These are phyloP conservation scores for Xanthorhoe designata DNA, from an alignment of 2,888 invertebrate genomes.

Conservation along the genomic window DNA sequence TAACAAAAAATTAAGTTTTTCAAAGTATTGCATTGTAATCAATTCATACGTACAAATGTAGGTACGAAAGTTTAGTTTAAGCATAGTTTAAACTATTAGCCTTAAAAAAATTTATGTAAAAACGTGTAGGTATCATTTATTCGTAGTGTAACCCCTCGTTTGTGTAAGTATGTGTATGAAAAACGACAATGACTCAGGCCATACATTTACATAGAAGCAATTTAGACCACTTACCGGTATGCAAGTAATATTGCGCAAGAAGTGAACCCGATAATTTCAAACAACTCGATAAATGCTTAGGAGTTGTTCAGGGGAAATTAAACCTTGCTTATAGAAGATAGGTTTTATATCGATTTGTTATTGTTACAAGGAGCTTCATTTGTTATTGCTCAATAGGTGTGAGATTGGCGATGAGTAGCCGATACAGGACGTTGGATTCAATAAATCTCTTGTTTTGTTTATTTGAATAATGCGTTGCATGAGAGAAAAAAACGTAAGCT, in stretches of 20 bases:
- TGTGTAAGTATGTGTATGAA: constrained; percentile 15
- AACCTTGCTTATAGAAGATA: constrained; percentile 22
- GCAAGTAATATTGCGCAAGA: constrained; percentile 45
- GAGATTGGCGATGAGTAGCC: constrained; percentile 66
- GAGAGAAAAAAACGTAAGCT: neutral
- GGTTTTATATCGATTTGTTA: constrained; percentile 44
- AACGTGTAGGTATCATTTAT: neutral
- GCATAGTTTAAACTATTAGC: neutral
- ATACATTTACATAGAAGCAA: constrained; percentile 47
- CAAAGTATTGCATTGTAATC: no score
- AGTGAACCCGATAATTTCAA: constrained; percentile 54
- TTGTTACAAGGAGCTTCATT: constrained; percentile 46
- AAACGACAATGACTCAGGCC: constrained; percentile 20
- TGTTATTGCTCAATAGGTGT: constrained; percentile 69
- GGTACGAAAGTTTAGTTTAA: neutral
- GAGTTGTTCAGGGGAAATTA: constrained; percentile 1
- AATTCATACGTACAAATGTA: no score
- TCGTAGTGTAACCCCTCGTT: constrained; percentile 3
- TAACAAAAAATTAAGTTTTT: no score
- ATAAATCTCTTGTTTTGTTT: constrained; percentile 54
- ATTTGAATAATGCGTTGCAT: neutral
- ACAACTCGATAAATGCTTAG: constrained; percentile 47
- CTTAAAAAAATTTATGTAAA: neutral
- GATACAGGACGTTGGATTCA: constrained; percentile 60
- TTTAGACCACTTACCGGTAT: constrained; percentile 35